These are phyloP conservation scores for Mixornis gularis DNA, from an alignment of 2,113 vertebrate genomes.

Conservation along the genomic window DNA sequence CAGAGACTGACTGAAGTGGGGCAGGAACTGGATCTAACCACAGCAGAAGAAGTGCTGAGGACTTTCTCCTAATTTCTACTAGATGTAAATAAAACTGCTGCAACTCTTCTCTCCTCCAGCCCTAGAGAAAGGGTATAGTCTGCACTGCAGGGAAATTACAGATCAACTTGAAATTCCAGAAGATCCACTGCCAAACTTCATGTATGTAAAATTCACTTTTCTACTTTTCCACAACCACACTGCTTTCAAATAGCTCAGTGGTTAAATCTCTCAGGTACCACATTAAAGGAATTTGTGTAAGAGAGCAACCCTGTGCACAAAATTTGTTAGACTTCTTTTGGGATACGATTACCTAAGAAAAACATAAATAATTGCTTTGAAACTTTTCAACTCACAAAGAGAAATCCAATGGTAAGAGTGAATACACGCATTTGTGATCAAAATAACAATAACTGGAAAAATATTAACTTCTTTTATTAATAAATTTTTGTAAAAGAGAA, in stretches of 20 bases:
- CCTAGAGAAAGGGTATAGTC: background rate
- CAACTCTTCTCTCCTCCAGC: background rate
- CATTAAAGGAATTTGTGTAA: background rate
- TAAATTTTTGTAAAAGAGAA: background rate
- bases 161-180: background rate
- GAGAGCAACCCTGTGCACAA: background rate
- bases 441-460: background rate
- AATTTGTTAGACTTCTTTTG: background rate
- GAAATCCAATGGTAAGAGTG: background rate
- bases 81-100: background rate
- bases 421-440: background rate
- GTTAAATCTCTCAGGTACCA: background rate
- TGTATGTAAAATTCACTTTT: background rate
- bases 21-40: background rate
- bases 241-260: background rate
- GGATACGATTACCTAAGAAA: background rate
- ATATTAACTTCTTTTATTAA: background rate
- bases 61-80: background rate
- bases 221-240: fast-evolving
- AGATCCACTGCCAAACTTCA: background rate
- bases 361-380: background rate
- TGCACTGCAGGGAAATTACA: background rate
- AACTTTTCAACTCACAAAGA: background rate
- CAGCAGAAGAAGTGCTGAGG: background rate
- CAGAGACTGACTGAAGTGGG: background rate